Conservation (phyloP, 1,140 invertebrate genomes). For the Drosophila ironensis region DNA sequence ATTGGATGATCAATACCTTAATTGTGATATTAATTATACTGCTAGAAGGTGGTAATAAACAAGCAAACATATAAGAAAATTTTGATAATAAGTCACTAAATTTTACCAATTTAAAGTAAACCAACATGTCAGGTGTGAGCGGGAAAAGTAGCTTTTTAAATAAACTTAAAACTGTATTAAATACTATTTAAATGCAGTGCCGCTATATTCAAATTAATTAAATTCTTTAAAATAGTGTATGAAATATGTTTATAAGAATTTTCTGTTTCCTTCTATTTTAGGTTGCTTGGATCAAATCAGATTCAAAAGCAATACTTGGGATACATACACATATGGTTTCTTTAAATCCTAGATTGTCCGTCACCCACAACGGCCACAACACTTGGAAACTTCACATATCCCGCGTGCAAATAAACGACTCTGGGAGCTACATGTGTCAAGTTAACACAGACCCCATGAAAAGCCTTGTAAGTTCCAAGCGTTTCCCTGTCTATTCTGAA, state of each 20-base stretch:
- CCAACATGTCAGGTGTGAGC: no score
- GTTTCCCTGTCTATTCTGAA: not conserved
- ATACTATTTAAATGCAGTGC: no score
- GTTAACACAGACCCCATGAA: conserved; percentile 96
- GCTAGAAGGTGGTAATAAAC: no score
- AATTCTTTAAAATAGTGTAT: not conserved
- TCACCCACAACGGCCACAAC: conserved; percentile 95
- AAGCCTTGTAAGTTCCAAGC: conserved; percentile 87
- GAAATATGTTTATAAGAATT: conserved; percentile 2
- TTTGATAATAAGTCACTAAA: no score
- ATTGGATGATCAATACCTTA: no score
- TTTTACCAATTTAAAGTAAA: no score
- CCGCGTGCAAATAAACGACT: conserved; percentile 94
- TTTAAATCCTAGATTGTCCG: conserved; percentile 91
- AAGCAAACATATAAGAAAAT: no score
- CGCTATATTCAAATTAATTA: no score
- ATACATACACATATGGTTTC: conserved; percentile 95
- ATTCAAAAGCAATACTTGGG: conserved; percentile 93
- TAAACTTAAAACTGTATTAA: no score
- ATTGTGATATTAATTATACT: no score
- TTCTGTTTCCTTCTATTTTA: conserved; percentile 82
- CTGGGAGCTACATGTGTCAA: conserved; percentile 95
- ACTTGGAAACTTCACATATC: conserved; percentile 94
- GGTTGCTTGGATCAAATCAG: conserved; percentile 96
- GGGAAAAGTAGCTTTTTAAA: no score